phyloP scores from a whole-genome alignment of 2,888 invertebrate genomes.

The Amphipoea lucens region DNA sequence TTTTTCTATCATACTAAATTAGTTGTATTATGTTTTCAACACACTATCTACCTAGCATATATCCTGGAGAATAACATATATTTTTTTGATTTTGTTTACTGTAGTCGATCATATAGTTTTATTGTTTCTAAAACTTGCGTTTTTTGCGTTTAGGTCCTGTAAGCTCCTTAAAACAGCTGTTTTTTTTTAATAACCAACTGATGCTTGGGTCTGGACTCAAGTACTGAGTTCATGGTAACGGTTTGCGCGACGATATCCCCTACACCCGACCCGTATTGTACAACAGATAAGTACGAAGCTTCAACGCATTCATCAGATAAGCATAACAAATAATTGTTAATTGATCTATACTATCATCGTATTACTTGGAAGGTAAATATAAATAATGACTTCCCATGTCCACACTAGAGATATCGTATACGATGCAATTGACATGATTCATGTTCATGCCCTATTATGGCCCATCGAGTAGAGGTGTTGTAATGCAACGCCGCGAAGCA shows the following conservation, averaged over 20 bases:
- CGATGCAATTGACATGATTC: not conserved
- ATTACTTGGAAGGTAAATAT: not conserved
- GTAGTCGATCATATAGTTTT: too few species aligned
- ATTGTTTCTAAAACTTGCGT: too few species aligned
- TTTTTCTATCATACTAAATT: too few species aligned
- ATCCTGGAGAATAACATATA: too few species aligned
- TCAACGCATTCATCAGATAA: conserved; percentile 6
- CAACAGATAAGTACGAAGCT: not conserved
- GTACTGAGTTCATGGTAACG: not conserved
- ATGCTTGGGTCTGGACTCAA: not conserved
- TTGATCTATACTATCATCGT: not conserved
- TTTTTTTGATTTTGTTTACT: too few species aligned
- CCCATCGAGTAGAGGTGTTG: not conserved
- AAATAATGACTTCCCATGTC: conserved; percentile 3
- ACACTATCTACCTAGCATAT: too few species aligned
- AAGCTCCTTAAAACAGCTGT: not conserved
- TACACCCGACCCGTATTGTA: not conserved
- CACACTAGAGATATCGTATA: conserved; percentile 11
- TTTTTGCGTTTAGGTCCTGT: too few species aligned
- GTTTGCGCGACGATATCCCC: not conserved
- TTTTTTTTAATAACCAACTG: not conserved
- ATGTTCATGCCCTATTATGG: conserved; percentile 3
- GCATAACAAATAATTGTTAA: not conserved
- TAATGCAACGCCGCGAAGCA: not conserved
- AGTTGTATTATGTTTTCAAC: too few species aligned